Evolutionary conservation across 2,113 vertebrate species (phyloP).

Genomic region (Boulengeromyrus knoepffleri): DNA sequence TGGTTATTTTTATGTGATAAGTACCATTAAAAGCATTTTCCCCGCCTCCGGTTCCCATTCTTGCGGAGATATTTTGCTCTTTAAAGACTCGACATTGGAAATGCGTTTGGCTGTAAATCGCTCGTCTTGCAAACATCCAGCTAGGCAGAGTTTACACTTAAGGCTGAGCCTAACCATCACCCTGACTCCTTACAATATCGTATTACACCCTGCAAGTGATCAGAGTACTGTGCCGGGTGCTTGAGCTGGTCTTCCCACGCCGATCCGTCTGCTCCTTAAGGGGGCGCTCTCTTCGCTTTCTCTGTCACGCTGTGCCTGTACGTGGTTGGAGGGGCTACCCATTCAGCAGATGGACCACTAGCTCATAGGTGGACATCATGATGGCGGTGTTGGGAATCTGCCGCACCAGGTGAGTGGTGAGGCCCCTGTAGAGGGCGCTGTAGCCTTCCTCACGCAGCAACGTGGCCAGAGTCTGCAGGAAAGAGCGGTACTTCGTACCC

Average conservation of each 20-base stretch:
- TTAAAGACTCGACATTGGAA: not conserved
- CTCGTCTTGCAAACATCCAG: not conserved
- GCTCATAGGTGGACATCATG: conserved; percentile 97
- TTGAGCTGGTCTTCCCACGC: conserved; percentile 50
- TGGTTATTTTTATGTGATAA: not conserved
- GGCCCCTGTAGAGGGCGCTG: conserved; percentile 84
- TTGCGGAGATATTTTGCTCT: not conserved
- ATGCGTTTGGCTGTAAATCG: not conserved
- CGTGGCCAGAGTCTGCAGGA: conserved; percentile 85
- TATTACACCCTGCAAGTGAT: not conserved
- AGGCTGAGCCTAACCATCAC: not conserved
- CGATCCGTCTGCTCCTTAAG: conserved; percentile 46
- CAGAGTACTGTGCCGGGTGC: conserved; percentile 18
- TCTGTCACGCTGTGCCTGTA: conserved; percentile 17
- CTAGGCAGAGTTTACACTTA: not conserved
- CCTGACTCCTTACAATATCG: not conserved
- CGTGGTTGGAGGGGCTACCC: conserved; percentile 56
- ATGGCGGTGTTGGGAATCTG: conserved; percentile 98
- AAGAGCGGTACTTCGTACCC: conserved; percentile 92
- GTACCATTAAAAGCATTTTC: not conserved
- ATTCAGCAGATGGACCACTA: conserved; percentile 90
- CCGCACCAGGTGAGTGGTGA: conserved; percentile 89
- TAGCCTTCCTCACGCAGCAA: conserved; percentile 91
- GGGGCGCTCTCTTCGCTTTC: conserved; percentile 1
- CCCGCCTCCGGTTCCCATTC: not conserved